Evolutionary conservation across 2,113 vertebrate genomes (phyloP).

Genomic region (Albula goreensis): DNA sequence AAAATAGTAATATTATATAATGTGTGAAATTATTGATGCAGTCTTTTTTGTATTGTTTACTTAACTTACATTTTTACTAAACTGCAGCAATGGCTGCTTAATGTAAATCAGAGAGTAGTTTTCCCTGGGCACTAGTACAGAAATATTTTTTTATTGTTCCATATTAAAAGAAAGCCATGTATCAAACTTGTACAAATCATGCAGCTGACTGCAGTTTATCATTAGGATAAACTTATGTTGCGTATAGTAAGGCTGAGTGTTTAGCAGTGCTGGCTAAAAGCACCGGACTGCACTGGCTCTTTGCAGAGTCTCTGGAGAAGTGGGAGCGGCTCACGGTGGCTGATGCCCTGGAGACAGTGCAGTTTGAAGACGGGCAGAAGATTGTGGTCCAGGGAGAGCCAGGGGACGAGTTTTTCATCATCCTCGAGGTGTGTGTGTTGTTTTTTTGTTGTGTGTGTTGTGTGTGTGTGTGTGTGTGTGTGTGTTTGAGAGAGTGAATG

Average conservation of each 20-base stretch:
- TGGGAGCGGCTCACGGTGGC: constrained; percentile 96
- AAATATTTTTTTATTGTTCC: no score
- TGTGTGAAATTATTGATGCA: background rate
- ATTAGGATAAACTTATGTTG: no score
- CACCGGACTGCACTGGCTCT: background rate
- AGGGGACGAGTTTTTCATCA: constrained; percentile 95
- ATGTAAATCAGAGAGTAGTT: no score
- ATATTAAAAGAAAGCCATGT: no score
- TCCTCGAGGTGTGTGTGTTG: constrained; percentile 82
- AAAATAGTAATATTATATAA: background rate
- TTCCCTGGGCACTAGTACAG: no score
- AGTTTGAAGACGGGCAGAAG: constrained; percentile 96
- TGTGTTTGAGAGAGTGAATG: background rate
- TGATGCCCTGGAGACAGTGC: constrained; percentile 89
- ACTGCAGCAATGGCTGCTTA: no score
- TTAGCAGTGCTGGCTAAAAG: background rate
- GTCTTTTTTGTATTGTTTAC: no score
- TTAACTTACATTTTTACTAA: no score
- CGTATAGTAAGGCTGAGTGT: no score
- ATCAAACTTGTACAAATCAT: no score
- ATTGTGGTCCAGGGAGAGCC: constrained; percentile 95
- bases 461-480: constrained; percentile 1
- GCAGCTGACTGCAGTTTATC: no score
- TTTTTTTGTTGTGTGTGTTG: background rate
- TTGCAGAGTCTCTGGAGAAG: constrained; percentile 92